Evolutionary conservation across 2,113 vertebrate genomes (phyloP).

Genomic region (Thunnus thynnus): DNA sequence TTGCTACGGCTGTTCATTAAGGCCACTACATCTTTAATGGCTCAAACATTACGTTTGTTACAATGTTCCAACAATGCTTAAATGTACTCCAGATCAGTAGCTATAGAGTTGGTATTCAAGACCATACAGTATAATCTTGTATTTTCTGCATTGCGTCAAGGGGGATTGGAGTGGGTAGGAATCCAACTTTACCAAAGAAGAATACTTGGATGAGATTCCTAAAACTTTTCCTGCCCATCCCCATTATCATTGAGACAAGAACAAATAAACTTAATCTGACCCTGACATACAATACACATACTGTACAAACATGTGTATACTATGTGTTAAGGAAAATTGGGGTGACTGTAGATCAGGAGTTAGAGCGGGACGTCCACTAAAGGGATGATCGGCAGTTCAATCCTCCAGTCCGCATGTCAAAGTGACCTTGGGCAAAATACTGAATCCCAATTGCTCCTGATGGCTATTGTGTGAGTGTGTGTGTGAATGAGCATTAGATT

Average conservation of each 20-base stretch:
- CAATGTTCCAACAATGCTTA: constrained; percentile 35
- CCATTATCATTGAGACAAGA: constrained; percentile 16
- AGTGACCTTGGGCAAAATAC: too few species aligned
- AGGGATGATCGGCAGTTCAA: too few species aligned
- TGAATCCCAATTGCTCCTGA: too few species aligned
- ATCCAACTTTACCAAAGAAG: constrained; percentile 8
- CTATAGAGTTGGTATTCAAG: constrained; percentile 31
- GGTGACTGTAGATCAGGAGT: too few species aligned
- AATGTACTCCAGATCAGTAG: constrained; percentile 31
- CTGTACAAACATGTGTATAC: too few species aligned
- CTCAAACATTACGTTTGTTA: constrained; percentile 56
- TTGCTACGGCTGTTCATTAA: constrained; percentile 60
- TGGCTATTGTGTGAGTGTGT: too few species aligned
- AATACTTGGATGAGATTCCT: constrained; percentile 8
- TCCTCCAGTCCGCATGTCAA: too few species aligned
- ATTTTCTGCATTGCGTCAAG: constrained; percentile 31
- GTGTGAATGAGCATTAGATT: too few species aligned
- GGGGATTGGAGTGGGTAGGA: neutral
- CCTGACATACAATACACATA: neutral
- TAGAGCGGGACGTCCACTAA: too few species aligned
- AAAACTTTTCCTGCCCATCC: neutral
- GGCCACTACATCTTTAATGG: constrained; percentile 55
- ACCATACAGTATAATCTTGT: neutral
- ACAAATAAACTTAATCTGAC: neutral
- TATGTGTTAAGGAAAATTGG: too few species aligned